phyloP scores from a whole-genome alignment of 2,888 invertebrate species.

The Clivina fossor region DNA sequence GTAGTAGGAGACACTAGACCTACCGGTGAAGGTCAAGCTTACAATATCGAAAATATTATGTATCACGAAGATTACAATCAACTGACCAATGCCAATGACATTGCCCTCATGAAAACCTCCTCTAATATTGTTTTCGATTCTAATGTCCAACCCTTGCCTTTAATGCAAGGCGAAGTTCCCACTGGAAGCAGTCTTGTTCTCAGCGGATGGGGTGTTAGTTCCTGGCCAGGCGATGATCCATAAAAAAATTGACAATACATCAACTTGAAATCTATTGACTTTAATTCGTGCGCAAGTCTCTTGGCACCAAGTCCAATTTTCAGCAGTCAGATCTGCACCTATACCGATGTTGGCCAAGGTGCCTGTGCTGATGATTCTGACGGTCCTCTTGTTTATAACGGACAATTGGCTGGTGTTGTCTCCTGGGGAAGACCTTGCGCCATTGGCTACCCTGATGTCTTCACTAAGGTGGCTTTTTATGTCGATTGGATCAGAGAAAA shows the following conservation, averaged over 20 bases:
- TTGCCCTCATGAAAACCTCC: constrained; percentile 37
- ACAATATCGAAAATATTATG: constrained; percentile 54
- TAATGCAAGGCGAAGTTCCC: constrained; percentile 47
- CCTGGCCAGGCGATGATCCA: constrained; percentile 51
- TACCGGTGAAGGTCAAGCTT: constrained; percentile 50
- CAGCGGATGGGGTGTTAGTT: constrained; percentile 57
- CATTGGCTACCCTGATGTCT: constrained; percentile 51
- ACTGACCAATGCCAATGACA: constrained; percentile 37
- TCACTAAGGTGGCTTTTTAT: constrained; percentile 50
- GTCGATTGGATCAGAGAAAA: constrained; percentile 48
- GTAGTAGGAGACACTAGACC: background rate
- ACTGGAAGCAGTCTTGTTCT: constrained; percentile 50
- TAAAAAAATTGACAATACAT: constrained; percentile 48
- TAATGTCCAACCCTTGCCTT: constrained; percentile 41
- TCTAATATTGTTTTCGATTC: constrained; percentile 29
- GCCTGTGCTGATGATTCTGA: constrained; percentile 58
- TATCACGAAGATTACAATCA: constrained; percentile 35
- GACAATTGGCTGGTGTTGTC: constrained; percentile 42
- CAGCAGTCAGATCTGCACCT: constrained; percentile 63
- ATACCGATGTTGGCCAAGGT: constrained; percentile 61
- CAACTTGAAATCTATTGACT: constrained; percentile 54
- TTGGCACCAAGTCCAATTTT: too few species aligned
- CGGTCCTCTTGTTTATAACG: constrained; percentile 36
- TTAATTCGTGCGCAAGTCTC: constrained; percentile 55
- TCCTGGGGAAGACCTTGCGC: constrained; percentile 54